Percentiles rank a stretch among this genome's conserved stretches.
These are phyloP conservation scores for Pantelozetes paolii DNA, from an alignment of 2,888 invertebrate species.

Conservation along the genomic window DNA sequence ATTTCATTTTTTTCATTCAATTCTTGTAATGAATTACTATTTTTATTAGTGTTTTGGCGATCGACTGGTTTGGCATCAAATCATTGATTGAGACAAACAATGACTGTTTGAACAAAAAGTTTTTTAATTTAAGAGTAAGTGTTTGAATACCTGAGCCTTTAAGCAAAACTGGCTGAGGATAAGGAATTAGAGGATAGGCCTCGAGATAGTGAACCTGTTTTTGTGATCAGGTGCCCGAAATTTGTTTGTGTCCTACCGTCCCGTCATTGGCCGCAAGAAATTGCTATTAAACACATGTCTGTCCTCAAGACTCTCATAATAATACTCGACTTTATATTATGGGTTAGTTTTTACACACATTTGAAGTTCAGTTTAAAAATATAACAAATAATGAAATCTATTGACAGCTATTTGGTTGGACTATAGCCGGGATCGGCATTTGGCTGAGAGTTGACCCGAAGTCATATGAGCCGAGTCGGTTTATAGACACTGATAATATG, in stretches of 20 bases:
- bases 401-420: constrained; percentile 39
- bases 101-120: neutral
- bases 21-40: neutral
- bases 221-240: constrained; percentile 20
- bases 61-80: neutral
- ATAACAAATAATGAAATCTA: neutral
- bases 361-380: neutral
- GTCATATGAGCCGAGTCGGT: constrained; percentile 43
- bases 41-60: neutral
- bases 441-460: constrained; percentile 44
- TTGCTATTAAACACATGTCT: constrained; percentile 24
- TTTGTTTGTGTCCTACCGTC: constrained; percentile 8
- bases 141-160: neutral
- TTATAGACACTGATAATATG: constrained; percentile 43
- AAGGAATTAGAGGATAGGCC: neutral
- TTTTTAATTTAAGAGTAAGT: constrained; percentile 18
- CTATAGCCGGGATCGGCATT: constrained; percentile 43
- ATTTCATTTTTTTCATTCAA: no score
- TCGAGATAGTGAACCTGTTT: constrained; percentile 5
- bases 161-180: constrained; percentile 12
- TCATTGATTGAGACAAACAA: neutral
- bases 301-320: neutral
- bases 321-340: constrained; percentile 24
- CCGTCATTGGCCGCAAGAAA: neutral
- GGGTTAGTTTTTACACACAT: neutral